Evolutionary conservation across 2,888 invertebrate genomes (phyloP).

Genomic region (Chaetoderma sp.): DNA sequence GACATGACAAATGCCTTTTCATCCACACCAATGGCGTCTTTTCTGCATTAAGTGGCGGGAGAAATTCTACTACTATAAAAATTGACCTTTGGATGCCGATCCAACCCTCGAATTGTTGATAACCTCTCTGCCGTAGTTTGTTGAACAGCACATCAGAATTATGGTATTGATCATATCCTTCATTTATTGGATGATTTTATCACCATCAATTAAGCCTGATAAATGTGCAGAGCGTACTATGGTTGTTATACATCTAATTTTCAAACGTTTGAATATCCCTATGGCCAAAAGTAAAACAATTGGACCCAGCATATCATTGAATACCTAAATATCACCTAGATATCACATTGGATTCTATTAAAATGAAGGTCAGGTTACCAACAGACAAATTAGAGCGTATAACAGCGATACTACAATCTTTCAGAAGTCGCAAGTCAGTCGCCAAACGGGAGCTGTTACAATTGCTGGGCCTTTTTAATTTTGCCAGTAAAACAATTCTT

Average conservation of each 20-base stretch:
- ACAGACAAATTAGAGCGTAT: conserved; percentile 21
- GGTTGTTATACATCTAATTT: conserved; percentile 5
- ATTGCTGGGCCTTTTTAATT: conserved; percentile 27
- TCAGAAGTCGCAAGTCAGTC: conserved; percentile 10
- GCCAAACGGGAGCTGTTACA: conserved; percentile 28
- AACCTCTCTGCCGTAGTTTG: conserved; percentile 6
- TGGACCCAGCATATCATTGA: conserved; percentile 22
- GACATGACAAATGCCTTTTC: conserved; percentile 27
- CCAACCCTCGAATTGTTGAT: conserved; percentile 21
- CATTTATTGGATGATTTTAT: conserved; percentile 26
- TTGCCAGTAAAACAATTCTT: conserved; percentile 22
- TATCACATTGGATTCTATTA: conserved; percentile 23
- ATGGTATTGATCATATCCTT: conserved; percentile 8
- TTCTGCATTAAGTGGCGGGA: conserved; percentile 15
- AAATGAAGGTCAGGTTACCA: conserved; percentile 28
- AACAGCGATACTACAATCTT: conserved; percentile 3
- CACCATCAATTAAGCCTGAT: conserved; percentile 14
- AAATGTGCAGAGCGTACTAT: conserved; percentile 5
- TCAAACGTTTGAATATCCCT: conserved; percentile 21
- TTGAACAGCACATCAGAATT: conserved; percentile 14
- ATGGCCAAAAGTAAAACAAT: conserved; percentile 24
- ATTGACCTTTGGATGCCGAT: conserved; percentile 19
- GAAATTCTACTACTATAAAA: conserved; percentile 8
- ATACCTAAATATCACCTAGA: conserved; percentile 35
- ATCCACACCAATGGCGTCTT: background rate